Conservation (phyloP, 2,113 vertebrate species). For the Neodontobutis hainanensis region DNA sequence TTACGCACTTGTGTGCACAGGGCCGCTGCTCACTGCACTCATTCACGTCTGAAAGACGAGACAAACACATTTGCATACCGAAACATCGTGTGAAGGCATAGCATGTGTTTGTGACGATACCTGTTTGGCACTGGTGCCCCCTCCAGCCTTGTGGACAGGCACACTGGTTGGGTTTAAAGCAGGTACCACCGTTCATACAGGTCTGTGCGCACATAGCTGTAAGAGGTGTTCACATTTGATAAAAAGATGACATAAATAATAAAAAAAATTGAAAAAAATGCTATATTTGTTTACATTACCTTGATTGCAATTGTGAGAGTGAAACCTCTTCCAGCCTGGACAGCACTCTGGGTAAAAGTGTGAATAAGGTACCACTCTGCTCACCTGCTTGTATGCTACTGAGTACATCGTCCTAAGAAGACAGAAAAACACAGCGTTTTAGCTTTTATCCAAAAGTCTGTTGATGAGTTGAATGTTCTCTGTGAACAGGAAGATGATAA, state of each 20-base stretch:
- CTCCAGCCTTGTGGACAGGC: slow-evolving; percentile 83
- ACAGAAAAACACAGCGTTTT: slow-evolving; percentile 15
- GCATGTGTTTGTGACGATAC: slow-evolving; percentile 62
- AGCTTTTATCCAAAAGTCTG: too few relatives aligned
- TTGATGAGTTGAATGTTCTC: neutral
- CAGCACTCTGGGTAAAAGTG: slow-evolving; percentile 81
- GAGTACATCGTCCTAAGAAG: slow-evolving; percentile 85
- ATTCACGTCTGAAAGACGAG: slow-evolving; percentile 81
- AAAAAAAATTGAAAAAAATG: neutral
- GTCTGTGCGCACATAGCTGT: slow-evolving; percentile 82
- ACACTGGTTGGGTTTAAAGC: slow-evolving; percentile 81
- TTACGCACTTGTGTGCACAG: slow-evolving; percentile 84
- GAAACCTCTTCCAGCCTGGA: slow-evolving; percentile 85
- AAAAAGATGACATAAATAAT: neutral
- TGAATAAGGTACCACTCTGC: slow-evolving; percentile 24
- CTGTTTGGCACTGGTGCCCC: slow-evolving; percentile 84
- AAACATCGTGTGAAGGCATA: too few relatives aligned
- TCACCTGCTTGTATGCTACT: slow-evolving; percentile 82
- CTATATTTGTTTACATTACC: slow-evolving; percentile 71
- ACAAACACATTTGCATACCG: neutral
- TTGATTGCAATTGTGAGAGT: slow-evolving; percentile 80
- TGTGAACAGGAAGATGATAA: slow-evolving; percentile 16
- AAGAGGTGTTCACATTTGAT: slow-evolving; percentile 2
- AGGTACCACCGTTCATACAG: slow-evolving; percentile 86
- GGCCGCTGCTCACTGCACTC: slow-evolving; percentile 78